Base-by-base conservation (phyloP, 2,113 vertebrate genomes). In the Hippocampus abdominalis region DNA sequence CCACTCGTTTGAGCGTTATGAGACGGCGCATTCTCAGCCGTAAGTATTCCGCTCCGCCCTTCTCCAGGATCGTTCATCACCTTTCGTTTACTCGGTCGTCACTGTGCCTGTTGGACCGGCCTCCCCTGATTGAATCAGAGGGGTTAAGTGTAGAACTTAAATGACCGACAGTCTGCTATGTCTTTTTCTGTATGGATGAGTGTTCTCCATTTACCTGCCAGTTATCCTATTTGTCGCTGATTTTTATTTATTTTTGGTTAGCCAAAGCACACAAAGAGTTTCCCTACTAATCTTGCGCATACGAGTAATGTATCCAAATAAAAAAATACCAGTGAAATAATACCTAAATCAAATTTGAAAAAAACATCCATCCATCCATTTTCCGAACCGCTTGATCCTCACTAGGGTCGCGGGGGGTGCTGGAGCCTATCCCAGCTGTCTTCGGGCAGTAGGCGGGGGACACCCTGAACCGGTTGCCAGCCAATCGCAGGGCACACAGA, bases 21-120 rank as follows among this genome's bases (percentile, higher is more conserved):
- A 99, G 88, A 98, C 96, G 0, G 96, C 97, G 0, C 97, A 97
- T 60, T 98, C 97, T 0, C 95, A 94, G 74, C 95, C 97, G 97
- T 99, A 91, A 98, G 97, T 96, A 87, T 62, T 2, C 1, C 12
- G 1, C 62, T 3, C 0, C 4, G 39, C 49, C 0, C 32, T 13
- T 65, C 16, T 32, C 59, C 62, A 1, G 54, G 36, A 51, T 40
- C 32, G 18, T 16, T 60, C 46, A 64, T 69, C 62, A 23, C 40
- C 42, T 49, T 32, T 70, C 20, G 39, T 78, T 74, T 61, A 11
- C 56, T n/a, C 76, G 68, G 8, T 70, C 18, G 70, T 70, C 39
- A 25, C 21, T 49, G 20, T 36, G 40, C 46, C 46, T 18, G 29
- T 51, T 70, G 0, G 1, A 29, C 29, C 60, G 20, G 23, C 63